Conservation (phyloP, 2,797 vertebrate species). For the Megalops cyprinoides region DNA sequence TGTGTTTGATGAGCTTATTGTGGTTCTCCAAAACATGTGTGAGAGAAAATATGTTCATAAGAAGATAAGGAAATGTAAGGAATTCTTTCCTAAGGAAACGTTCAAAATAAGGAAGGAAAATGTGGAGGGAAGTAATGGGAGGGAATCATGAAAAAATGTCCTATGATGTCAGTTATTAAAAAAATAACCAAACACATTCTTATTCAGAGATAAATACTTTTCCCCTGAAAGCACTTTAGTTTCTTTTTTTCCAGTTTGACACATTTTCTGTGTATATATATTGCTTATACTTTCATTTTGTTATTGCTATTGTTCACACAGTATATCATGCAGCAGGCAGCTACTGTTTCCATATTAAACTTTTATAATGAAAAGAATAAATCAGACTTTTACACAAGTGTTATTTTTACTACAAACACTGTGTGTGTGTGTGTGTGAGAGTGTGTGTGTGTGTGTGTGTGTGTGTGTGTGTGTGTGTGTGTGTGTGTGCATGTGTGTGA, state of each 20-base stretch:
- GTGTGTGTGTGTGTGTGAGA: not conserved
- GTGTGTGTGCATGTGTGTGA: not conserved
- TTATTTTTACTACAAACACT: not conserved
- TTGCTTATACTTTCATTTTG: conserved; percentile 2
- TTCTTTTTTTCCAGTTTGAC: not conserved
- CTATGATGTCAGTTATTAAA: not conserved
- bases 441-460: not conserved
- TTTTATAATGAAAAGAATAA: conserved; percentile 7
- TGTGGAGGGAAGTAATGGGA: too few species aligned
- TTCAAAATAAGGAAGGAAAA: too few species aligned
- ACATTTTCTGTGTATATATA: conserved; percentile 1
- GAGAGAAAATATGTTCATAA: conserved; percentile 7
- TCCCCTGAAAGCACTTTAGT: not conserved
- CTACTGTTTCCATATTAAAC: not conserved
- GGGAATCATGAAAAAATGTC: not conserved
- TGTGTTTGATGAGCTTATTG: not conserved
- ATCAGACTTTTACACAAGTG: not conserved
- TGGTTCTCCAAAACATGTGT: not conserved
- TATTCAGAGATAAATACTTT: conserved; percentile 3
- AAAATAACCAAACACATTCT: not conserved
- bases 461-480: not conserved
- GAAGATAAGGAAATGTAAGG: not conserved
- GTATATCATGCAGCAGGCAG: not conserved
- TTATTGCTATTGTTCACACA: conserved; percentile 5
- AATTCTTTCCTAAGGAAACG: not conserved